Base-by-base conservation (phyloP, 2,113 vertebrate species). In the Xyrauchen texanus region DNA sequence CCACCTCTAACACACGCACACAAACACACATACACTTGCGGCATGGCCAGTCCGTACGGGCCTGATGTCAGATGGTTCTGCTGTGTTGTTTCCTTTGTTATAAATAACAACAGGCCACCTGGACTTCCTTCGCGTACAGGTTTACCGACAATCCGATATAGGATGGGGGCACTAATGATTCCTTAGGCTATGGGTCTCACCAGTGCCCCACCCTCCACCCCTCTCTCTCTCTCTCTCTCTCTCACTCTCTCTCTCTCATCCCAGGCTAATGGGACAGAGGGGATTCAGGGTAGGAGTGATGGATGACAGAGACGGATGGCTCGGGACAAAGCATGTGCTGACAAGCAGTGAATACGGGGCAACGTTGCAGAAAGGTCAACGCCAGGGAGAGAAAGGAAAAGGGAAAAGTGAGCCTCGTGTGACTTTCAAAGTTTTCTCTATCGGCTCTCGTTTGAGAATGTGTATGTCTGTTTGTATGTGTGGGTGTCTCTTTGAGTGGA, bases 31-130 rank as follows among this genome's bases (percentile, higher is more conserved):
- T 61, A 83, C 79, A 82, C 72, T 68, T 70, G 64, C 62, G 10
- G 61, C 7, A 47, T 87, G 79, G 79, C 88, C 57, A 64, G 88
- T 95, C 95, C 95, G 88, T 93, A 88, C 86, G 95, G 95, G 92
- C 95, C 93, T 86, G 91, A 90, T 90, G 90, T 91, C 94, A 95
- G 93, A 91, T 68, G 88, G 91, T 94, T 96, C 94, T 96, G 95
- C 94, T 94, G 94, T 84, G 92, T 93, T 94, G 94, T 95, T 94
- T 92, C 93, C 93, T 96, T 96, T 97, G 94, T 97, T 96, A 98
- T 97, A 98, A 98, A 98, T 97, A 98, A 98, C 96, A 97, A 95
- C 95, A 96, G 95, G 93, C 96, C 97, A 97, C 96, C 96, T 98
- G 96, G 95, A 92, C 93, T 93, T 94, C 92, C 95, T 92, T 93